Base-by-base conservation (phyloP, 2,888 invertebrate genomes). In the Drosophila maculinotata region DNA sequence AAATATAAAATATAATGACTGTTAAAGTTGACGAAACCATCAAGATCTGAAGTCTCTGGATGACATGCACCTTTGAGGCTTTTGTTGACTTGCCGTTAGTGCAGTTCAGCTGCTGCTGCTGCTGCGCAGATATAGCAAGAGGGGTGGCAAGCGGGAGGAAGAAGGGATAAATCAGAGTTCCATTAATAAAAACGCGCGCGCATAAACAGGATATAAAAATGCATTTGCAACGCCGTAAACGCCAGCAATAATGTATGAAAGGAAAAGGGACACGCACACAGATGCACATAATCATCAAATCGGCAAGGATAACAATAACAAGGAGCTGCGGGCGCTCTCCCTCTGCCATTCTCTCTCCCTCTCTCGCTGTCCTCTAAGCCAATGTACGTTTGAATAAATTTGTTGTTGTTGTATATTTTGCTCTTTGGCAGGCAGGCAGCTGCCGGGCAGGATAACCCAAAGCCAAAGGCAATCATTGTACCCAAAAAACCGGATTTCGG, bases 171-270 rank as follows among this genome's bases (percentile, higher is more conserved):
- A 80, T 85, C 86, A 66, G 53, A 70, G 69, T 60, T 65, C 56
- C 76, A 83, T 83, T 86, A 66, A 81, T 81, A 65, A 64, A 73
- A 74, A 57, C 66, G 60, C 64, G 74, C 69, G 71, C 72, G 69
- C 72, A 86, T 83, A 88, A 81, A 86, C 87, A 87, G 88, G 88
- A 85, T 83, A 84, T 82, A 79, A 75, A 84, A 88, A 80, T 87
- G 84, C 84, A 83, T 86, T 86, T 78, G 68, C 76, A 88, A 72
- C 63, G 86, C 66, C 69, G 59, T 71, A 71, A 76, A 81, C 68
- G 76, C 56, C 65, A 67, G 56, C 69, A 54, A 69, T 74, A 75
- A 66, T 38, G 54, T 6, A 45, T 20, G 30, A 63, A 51, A 56
- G 53, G 33, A 42, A 72, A 70, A 65, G 60, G 20, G 30, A 58